phyloP scores from a whole-genome alignment of 2,888 invertebrate genomes.

The Plutella xylostella region DNA sequence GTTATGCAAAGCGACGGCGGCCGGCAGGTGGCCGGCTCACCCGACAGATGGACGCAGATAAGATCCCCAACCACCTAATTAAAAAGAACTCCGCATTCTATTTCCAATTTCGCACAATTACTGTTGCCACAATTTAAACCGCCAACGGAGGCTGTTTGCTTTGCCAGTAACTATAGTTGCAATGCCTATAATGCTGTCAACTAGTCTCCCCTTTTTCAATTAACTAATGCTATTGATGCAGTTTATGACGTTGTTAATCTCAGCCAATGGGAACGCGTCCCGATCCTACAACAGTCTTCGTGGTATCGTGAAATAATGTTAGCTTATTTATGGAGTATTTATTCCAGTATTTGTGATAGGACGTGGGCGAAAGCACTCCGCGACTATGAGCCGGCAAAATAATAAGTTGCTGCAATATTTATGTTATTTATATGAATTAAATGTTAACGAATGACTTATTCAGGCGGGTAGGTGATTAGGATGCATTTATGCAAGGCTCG shows the following conservation, averaged over 20 bases:
- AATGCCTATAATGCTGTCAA: slow-evolving; percentile 16
- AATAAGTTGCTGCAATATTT: slow-evolving; percentile 13
- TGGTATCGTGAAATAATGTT: slow-evolving; percentile 28
- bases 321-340: slow-evolving; percentile 43
- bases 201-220: slow-evolving; percentile 27
- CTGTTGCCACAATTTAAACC: background rate
- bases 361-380: slow-evolving; percentile 35
- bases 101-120: background rate
- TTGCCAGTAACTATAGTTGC: slow-evolving; percentile 4
- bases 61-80: background rate
- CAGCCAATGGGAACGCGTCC: slow-evolving; percentile 22
- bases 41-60: background rate
- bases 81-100: background rate
- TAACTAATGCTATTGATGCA: slow-evolving; percentile 23
- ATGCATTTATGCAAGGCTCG: slow-evolving; percentile 33
- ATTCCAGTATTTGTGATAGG: slow-evolving; percentile 32
- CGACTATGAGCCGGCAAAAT: slow-evolving; percentile 22
- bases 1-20: slow-evolving; percentile 5
- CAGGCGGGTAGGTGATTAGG: slow-evolving; percentile 18
- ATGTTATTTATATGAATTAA: slow-evolving; percentile 11
- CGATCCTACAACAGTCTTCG: background rate
- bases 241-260: slow-evolving; percentile 31
- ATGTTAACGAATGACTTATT: slow-evolving; percentile 23
- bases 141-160: too few relatives aligned
- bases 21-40: slow-evolving; percentile 2